Conservation (phyloP, 2,888 invertebrate genomes). For the Punctoribates punctum region DNA sequence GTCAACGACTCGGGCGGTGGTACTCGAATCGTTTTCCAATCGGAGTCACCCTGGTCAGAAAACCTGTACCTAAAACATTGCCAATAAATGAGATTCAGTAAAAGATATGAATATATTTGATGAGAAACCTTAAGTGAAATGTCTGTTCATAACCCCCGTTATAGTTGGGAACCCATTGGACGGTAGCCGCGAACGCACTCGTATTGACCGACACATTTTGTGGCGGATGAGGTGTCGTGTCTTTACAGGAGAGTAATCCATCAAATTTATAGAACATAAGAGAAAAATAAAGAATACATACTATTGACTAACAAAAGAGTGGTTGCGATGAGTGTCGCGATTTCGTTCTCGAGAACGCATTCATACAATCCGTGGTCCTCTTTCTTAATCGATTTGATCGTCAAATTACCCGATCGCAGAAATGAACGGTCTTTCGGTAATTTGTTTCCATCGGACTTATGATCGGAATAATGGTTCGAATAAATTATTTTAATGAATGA, state of each 20-base stretch:
- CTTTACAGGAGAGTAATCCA: constrained; percentile 52
- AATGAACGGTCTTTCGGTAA: constrained; percentile 47
- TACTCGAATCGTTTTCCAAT: constrained; percentile 90
- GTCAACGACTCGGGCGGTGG: constrained; percentile 74
- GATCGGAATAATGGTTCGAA: background rate
- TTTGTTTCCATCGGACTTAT: constrained; percentile 47
- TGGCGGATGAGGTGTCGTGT: constrained; percentile 94
- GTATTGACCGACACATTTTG: constrained; percentile 87
- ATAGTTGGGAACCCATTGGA: constrained; percentile 90
- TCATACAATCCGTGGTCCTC: constrained; percentile 93
- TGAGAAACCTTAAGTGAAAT: constrained; percentile 41
- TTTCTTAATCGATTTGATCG: constrained; percentile 77
- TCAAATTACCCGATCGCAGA: constrained; percentile 78
- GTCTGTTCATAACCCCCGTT: constrained; percentile 83
- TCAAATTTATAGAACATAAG: no score
- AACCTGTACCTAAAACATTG: constrained; percentile 41
- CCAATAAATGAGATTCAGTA: background rate
- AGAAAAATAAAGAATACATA: constrained; percentile 46
- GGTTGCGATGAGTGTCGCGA: constrained; percentile 86
- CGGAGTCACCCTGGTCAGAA: constrained; percentile 61
- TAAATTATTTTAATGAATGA: background rate
- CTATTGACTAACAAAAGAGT: constrained; percentile 54
- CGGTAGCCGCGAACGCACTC: constrained; percentile 81
- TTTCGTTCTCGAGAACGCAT: constrained; percentile 91
- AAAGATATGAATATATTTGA: background rate